Base-by-base conservation (phyloP, 2,113 vertebrate genomes). In the Prolemur simus region DNA sequence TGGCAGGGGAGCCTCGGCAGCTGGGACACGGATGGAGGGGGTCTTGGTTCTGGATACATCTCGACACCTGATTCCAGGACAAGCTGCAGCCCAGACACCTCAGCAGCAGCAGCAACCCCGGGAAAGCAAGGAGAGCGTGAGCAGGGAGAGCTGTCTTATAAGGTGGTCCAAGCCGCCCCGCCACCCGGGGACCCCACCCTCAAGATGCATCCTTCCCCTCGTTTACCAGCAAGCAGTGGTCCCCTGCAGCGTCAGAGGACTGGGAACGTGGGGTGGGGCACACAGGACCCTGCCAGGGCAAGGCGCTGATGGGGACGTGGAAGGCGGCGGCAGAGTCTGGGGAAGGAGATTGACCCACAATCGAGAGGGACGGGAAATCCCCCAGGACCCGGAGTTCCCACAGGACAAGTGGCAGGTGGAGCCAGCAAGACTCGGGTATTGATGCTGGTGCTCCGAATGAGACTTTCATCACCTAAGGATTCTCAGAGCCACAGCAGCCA, bases 391-490 rank as follows among this genome's bases (percentile, higher is more conserved):
- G 68, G 68, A 39, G 68, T 6, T 63, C 58, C 60, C 68, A 45
- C 14, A 25, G 83, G 60, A 56, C 27, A 29, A 18, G 69, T 14
- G 23, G 56, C 20, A 39, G 18, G 2, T 6, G 15, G 39, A n/a
- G 21, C 25, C 76, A 32, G 76, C 29, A 37, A 49, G 73, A 34
- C 3, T 34, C 2, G 0, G 58, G 5, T 29, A 5, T 45, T 3
- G 2, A 34, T 4, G 6, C 14, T 8, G 21, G 27, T 0, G 17
- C 87, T n/a, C 8, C 69, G 2, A 1, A 6, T 0, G 29, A n/a
- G 42, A 6, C 20, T 34, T 39, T 34, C 69, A 8, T 14, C 32
- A 2, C 10, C 42, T n/a, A 10, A 29, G 0, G 2, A 12, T 25
- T 32, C 69, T 92, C 64, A 34, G 52, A 58, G 10, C 49, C 80